These are phyloP conservation scores for Drosophila chauvacae DNA, from an alignment of 1,140 invertebrate genomes.

Conservation along the genomic window DNA sequence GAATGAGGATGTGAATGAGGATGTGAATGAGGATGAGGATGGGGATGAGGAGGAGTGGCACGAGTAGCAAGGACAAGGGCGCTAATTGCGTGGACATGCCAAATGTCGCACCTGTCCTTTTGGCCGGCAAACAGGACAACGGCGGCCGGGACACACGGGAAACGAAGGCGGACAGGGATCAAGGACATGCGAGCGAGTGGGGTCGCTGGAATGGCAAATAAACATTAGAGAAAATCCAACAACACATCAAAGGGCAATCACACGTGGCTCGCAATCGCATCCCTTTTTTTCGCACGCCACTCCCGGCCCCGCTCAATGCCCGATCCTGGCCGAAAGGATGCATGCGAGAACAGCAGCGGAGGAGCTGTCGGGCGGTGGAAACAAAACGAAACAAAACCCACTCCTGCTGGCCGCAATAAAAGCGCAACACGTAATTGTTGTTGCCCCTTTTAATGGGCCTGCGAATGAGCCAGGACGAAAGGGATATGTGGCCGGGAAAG, in stretches of 20 bases:
- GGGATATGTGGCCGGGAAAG: constrained; percentile 5
- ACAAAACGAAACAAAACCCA: constrained; percentile 7
- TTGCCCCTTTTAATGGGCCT: constrained; percentile 33
- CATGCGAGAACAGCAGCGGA: constrained; percentile 4
- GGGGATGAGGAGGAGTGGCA: background rate
- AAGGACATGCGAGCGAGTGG: constrained; percentile 10
- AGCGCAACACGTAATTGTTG: constrained; percentile 77
- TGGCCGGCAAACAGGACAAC: constrained; percentile 39
- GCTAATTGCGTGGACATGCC: constrained; percentile 78
- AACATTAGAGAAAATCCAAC: constrained; percentile 68
- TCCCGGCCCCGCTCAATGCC: constrained; percentile 1
- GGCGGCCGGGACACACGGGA: background rate
- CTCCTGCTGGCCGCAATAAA: constrained; percentile 57
- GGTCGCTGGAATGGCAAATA: constrained; percentile 65
- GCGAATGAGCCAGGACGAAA: background rate
- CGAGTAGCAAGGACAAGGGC: constrained; percentile 34
- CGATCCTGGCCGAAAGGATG: constrained; percentile 35
- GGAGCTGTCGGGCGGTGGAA: background rate
- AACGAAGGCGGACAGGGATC: constrained; percentile 24
- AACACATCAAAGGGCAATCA: constrained; percentile 64
- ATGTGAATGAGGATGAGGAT: background rate
- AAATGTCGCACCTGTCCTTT: constrained; percentile 70
- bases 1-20: background rate
- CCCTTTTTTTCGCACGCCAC: constrained; percentile 36
- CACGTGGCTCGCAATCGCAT: constrained; percentile 34